These are phyloP conservation scores for Druceiella hillmani DNA, from an alignment of 2,888 invertebrate genomes.

Conservation along the genomic window DNA sequence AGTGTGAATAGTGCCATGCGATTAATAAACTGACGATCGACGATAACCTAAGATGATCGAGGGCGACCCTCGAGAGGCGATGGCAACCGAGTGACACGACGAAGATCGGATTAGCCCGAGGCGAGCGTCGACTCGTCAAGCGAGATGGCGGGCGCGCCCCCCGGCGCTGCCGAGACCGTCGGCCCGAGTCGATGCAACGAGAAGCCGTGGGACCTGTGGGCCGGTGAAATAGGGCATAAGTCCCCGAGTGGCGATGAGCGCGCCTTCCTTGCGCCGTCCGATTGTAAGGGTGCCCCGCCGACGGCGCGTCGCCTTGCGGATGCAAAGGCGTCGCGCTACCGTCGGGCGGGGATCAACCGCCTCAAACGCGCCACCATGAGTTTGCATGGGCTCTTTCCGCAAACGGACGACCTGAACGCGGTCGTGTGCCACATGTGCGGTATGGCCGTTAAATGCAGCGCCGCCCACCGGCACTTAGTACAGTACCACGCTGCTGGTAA, in stretches of 20 bases:
- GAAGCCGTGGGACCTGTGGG: conserved; percentile 50
- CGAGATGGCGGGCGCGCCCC: conserved; percentile 46
- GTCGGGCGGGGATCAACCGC: conserved; percentile 49
- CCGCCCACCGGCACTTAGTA: conserved; percentile 67
- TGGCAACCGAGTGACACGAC: background rate
- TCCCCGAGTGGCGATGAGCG: conserved; percentile 41
- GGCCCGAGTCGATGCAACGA: conserved; percentile 48
- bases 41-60: too few relatives aligned
- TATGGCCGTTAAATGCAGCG: conserved; percentile 72
- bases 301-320: conserved; percentile 32
- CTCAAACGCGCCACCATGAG: conserved; percentile 59
- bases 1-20: too few relatives aligned
- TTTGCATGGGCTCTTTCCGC: conserved; percentile 73
- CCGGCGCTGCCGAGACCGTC: conserved; percentile 40
- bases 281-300: conserved; percentile 32
- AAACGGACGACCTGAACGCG: conserved; percentile 68
- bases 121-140: conserved; percentile 33
- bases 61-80: too few relatives aligned
- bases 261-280: conserved; percentile 34
- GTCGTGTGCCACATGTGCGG: conserved; percentile 76
- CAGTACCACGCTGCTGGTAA: conserved; percentile 42
- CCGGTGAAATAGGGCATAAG: conserved; percentile 45
- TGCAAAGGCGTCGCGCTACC: conserved; percentile 32
- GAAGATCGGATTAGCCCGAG: conserved; percentile 24
- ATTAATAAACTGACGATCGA: too few relatives aligned